Base-by-base conservation (phyloP, 2,888 invertebrate species). In the Drosophila gaucha region DNA sequence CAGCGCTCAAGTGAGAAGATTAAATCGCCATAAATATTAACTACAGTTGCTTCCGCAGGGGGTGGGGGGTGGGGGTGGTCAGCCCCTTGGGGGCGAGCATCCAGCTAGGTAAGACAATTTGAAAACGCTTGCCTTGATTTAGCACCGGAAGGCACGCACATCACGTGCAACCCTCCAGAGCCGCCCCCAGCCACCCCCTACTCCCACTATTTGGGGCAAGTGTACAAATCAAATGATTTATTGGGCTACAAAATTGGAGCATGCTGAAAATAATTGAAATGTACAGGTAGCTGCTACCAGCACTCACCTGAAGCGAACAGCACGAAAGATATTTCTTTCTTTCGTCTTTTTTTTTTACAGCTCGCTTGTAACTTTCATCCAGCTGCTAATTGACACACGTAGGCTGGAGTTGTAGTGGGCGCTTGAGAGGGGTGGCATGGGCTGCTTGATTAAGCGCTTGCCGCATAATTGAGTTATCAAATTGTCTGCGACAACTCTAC, bases 61-160 rank as follows among this genome's bases (percentile, higher is more conserved):
- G 3, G n/a, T 22, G 28, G 9, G 14, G 2, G 6, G 28, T 3
- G 18, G 46, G 12, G 41, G 18, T 16, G 4, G 22, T 2, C 5
- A n/a, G 51, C 8, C 31, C 43, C 36, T 24, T 30, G 55, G 33
- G 43, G 35, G 26, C 16, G 12, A 57, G 59, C 47, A 59, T 46
- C 63, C 46, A 49, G 33, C 64, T 75, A 80, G 82, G 70, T 74
- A 80, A 84, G 86, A 84, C 86, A 86, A 85, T 80, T 84, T 77
- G 73, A 72, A 86, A 84, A 66, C 75, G 79, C 52, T 84, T 74
- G 78, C 85, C 85, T 80, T 83, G 78, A 89, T 88, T 82, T 86
- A 89, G 76, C 72, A 76, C 89, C 88, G 89, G 89, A 89, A 87
- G 77, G 74, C 89, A 89, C 89, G 89, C 89, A 88, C 80, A 78